Evolutionary conservation across 2,888 invertebrate species (phyloP).

Genomic region (Sphinx pinastri): DNA sequence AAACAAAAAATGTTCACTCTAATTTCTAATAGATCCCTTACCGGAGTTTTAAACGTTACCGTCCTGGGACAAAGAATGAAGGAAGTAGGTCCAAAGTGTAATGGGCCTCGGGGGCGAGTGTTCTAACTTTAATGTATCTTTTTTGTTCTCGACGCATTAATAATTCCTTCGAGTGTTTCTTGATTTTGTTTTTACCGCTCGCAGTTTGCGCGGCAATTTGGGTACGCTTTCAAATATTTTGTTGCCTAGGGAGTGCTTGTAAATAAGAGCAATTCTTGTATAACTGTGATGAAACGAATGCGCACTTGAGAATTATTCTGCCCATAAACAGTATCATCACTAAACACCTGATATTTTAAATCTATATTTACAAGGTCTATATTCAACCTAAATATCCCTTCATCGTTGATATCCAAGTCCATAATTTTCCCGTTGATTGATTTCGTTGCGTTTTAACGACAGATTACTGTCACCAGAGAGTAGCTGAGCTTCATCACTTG

Average conservation of each 20-base stretch:
- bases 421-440: no score
- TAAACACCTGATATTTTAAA: no score
- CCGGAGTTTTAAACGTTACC: constrained; percentile 14
- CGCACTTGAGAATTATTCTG: no score
- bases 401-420: no score
- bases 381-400: no score
- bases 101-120: constrained; percentile 40
- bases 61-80: constrained; percentile 23
- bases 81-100: constrained; percentile 38
- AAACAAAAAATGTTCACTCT: not conserved
- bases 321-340: no score
- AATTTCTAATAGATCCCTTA: not conserved
- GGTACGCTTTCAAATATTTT: not conserved
- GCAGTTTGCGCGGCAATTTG: constrained; percentile 20
- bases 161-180: constrained; percentile 40
- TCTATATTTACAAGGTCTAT: no score
- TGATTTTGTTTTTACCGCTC: constrained; percentile 28
- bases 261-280: not conserved
- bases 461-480: no score
- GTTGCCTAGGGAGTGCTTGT: not conserved
- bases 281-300: no score
- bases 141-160: constrained; percentile 37
- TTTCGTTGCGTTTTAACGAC: no score
- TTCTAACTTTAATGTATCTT: constrained; percentile 33
- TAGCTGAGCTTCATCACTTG: no score